Base-by-base conservation (phyloP, 2,113 vertebrate species). In the Silurus asotus region DNA sequence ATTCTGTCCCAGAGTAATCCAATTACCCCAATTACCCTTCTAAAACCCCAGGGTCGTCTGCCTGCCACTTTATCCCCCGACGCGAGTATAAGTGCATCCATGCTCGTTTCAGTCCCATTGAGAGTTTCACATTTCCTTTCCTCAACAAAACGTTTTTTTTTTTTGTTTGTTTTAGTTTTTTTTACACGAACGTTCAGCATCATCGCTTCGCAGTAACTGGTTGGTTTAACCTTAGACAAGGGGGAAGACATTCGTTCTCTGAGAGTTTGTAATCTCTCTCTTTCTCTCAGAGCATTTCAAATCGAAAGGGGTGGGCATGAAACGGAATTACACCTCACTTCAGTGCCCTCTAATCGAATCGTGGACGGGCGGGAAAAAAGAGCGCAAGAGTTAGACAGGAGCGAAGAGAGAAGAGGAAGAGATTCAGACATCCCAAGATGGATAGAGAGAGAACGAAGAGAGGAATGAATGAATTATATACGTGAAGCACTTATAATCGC, bases 301-400 rank as follows among this genome's bases (percentile, higher is more conserved):
- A 77, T 8, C 53, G 10, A 45, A 45, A 55, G 61, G 61, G 61
- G 76, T 62, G 72, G 79, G 56, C 56, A 37, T 86, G 49, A 86
- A 83, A 75, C 82, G 70, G 79, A 88, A 90, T 88, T 84, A 88
- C 28, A 64, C 64, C 82, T 81, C 81, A 82, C 87, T 88, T 62
- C 51, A 78, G 61, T 72, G 89, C 70, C 72, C 87, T 82, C 78
- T 87, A 87, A 88, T 90, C 82, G 79, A 87, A 88, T 90, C 7
- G 17, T 83, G 64, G 85, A 49, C 2, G 51, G 48, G 25, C 11
- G 55, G 11, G 84, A 81, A 80, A 59, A 84, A 56, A 45, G 84
- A 85, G 74, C 37, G 51, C 11, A 64, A 70, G 64, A 81, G 78
- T 51, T 2, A 19, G 5, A 75, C 45, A 75, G 45, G 19, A 17